A percentile compares a stretch with the other conserved stretches of the same genome.
phyloP scores from a whole-genome alignment of 2,888 invertebrate genomes.

The Acronicta leporina region DNA sequence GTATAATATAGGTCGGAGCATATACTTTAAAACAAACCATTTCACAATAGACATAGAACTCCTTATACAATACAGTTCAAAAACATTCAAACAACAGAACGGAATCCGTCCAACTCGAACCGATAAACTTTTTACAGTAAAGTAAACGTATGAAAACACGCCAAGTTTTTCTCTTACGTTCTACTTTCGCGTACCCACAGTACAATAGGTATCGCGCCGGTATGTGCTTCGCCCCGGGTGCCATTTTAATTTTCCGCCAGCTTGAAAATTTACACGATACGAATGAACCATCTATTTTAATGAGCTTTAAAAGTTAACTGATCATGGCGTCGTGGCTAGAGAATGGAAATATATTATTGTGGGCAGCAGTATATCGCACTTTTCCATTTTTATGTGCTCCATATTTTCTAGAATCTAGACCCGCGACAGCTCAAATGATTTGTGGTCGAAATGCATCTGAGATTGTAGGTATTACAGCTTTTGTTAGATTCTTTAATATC shows the following conservation, averaged over 20 bases:
- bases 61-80: conserved; percentile 23
- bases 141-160: conserved; percentile 76
- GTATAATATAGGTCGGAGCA: too few species aligned
- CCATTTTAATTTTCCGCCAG: conserved; percentile 88
- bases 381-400: conserved; percentile 46
- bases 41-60: conserved; percentile 9
- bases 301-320: conserved; percentile 88
- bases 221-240: conserved; percentile 78
- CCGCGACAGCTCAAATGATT: conserved; percentile 38
- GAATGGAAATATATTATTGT: conserved; percentile 42
- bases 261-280: conserved; percentile 82
- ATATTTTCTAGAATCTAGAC: conserved; percentile 42
- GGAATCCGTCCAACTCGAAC: conserved; percentile 61
- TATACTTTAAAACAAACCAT: neutral
- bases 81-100: conserved; percentile 41
- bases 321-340: conserved; percentile 66
- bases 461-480: conserved; percentile 24
- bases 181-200: conserved; percentile 73
- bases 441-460: conserved; percentile 1
- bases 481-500: neutral
- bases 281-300: conserved; percentile 88
- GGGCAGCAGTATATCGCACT: conserved; percentile 16
- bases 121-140: conserved; percentile 76
- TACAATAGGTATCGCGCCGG: conserved; percentile 52
- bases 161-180: conserved; percentile 74